Percentiles rank a stretch among this genome's conserved stretches.
Conservation (phyloP, 2,888 invertebrate genomes). For the Blastobasis adustella region DNA sequence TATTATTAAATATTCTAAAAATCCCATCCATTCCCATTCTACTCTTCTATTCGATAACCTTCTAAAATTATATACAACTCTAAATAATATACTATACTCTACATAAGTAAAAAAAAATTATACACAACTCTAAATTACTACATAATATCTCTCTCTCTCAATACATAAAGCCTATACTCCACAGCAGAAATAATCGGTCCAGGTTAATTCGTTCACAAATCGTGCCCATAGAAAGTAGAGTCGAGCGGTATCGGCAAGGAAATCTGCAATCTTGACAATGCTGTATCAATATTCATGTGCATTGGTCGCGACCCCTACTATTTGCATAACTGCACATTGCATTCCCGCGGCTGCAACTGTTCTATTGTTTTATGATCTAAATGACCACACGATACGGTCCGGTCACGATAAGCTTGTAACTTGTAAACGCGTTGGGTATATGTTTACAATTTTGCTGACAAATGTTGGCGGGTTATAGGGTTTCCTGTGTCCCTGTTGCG, state of each 20-base stretch:
- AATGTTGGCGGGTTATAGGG: constrained; percentile 18
- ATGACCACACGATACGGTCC: constrained; percentile 66
- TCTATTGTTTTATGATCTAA: constrained; percentile 74
- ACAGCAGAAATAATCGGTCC: constrained; percentile 40
- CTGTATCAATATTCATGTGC: constrained; percentile 72
- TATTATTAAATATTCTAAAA: too few species aligned
- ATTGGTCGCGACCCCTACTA: constrained; percentile 67
- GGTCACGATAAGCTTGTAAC: constrained; percentile 60
- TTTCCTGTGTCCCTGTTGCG: too few species aligned
- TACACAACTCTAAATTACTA: too few species aligned
- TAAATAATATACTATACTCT: too few species aligned
- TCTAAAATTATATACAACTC: too few species aligned
- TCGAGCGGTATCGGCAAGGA: constrained; percentile 50
- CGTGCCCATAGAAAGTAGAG: constrained; percentile 59
- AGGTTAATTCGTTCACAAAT: constrained; percentile 56
- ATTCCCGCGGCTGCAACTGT: constrained; percentile 66
- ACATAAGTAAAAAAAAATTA: too few species aligned
- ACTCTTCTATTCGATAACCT: too few species aligned
- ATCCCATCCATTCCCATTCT: too few species aligned
- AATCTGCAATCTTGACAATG: constrained; percentile 68
- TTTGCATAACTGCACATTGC: constrained; percentile 71
- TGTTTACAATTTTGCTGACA: constrained; percentile 34
- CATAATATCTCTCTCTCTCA: too few species aligned
- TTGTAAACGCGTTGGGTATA: constrained; percentile 43
- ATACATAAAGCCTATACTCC: too few species aligned